phyloP scores from a whole-genome alignment of 2,113 vertebrate genomes.

The Plecotus auritus region DNA sequence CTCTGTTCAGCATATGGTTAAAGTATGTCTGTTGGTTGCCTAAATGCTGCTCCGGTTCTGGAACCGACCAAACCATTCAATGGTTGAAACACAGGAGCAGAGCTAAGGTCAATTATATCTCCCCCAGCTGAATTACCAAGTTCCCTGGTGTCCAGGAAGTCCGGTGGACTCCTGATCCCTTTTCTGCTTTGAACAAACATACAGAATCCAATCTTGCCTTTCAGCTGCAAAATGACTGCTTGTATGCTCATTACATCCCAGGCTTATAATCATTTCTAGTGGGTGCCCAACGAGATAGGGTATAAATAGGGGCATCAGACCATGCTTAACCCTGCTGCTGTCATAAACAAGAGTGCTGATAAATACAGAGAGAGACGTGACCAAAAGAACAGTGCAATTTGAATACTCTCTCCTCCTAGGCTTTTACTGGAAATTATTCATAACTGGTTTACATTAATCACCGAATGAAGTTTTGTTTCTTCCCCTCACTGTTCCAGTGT shows the following conservation, averaged over 20 bases:
- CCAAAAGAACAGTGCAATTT: background rate
- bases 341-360: slow-evolving; percentile 9
- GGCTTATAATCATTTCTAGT: slow-evolving; percentile 41
- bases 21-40: background rate
- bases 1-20: background rate
- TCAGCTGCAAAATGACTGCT: slow-evolving; percentile 24
- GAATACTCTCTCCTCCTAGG: slow-evolving; percentile 35
- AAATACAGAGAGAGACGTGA: background rate
- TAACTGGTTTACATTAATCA: slow-evolving; percentile 46
- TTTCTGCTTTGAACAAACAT: background rate
- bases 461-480: slow-evolving; percentile 67
- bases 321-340: background rate
- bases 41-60: background rate
- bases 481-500: slow-evolving; percentile 11
- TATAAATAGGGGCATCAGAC: slow-evolving; percentile 28
- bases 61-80: background rate
- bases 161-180: background rate
- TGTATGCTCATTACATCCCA: slow-evolving; percentile 13
- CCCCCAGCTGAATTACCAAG: background rate
- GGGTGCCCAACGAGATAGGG: background rate
- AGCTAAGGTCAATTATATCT: background rate
- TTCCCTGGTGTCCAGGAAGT: background rate
- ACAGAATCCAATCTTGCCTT: slow-evolving; percentile 40
- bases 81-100: background rate
- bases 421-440: slow-evolving; percentile 56